These are phyloP conservation scores for Drosophila nikananu DNA, from an alignment of 1,140 invertebrate species.

Conservation along the genomic window DNA sequence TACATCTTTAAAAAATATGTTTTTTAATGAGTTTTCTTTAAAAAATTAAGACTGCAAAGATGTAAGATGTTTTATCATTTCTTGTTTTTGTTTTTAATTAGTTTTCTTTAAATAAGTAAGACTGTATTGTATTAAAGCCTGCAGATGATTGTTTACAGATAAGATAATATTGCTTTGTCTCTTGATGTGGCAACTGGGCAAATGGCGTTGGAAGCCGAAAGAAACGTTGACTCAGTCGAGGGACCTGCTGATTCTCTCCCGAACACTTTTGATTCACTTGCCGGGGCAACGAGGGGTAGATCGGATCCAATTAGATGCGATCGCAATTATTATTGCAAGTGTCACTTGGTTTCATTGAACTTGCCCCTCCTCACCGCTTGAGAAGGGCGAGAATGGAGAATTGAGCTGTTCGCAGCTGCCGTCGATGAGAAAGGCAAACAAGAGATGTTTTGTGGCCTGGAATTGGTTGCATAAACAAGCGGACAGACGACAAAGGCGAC, in stretches of 20 bases:
- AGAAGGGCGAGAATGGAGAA: slow-evolving; percentile 42
- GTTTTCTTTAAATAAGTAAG: background rate
- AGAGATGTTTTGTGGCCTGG: slow-evolving; percentile 74
- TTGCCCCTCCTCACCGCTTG: slow-evolving; percentile 18
- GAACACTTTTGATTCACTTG: slow-evolving; percentile 24
- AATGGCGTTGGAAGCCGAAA: slow-evolving; percentile 24
- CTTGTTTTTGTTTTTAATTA: too few species aligned
- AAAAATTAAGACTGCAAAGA: slow-evolving; percentile 8
- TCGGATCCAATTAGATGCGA: slow-evolving; percentile 38
- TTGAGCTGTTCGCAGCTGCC: slow-evolving; percentile 67
- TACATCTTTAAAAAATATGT: background rate
- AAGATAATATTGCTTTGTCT: slow-evolving; percentile 34
- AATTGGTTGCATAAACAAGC: slow-evolving; percentile 77
- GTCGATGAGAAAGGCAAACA: slow-evolving; percentile 59
- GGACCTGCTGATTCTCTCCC: background rate
- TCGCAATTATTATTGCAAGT: slow-evolving; percentile 59
- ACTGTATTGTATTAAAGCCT: slow-evolving; percentile 20
- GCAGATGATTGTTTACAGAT: slow-evolving; percentile 22
- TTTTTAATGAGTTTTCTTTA: background rate
- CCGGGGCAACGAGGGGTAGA: background rate
- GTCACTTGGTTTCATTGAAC: slow-evolving; percentile 77
- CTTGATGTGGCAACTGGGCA: slow-evolving; percentile 39
- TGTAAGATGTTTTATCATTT: background rate
- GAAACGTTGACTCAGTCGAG: slow-evolving; percentile 26
- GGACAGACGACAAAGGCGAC: slow-evolving; percentile 12